Conservation (phyloP, 2,888 invertebrate species). For the Idaea biselata region DNA sequence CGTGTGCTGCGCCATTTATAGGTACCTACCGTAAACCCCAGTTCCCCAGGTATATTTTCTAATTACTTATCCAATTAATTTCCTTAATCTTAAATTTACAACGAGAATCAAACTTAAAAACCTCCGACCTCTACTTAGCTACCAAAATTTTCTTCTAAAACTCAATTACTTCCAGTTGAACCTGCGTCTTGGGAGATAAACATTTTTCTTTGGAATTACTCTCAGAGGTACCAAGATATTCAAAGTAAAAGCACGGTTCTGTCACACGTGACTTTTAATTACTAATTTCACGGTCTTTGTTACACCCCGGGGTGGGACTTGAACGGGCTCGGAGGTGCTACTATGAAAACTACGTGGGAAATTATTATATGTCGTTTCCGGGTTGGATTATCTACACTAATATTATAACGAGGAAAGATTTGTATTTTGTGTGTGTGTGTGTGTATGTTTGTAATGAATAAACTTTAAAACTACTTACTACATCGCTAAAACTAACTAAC, state of each 20-base stretch:
- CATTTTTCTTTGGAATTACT: slow-evolving; percentile 24
- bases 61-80: too few relatives aligned
- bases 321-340: slow-evolving; percentile 39
- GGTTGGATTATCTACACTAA: too few relatives aligned
- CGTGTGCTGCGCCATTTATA: too few relatives aligned
- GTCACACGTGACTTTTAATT: slow-evolving; percentile 70
- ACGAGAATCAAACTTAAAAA: neutral
- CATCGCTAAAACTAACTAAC: too few relatives aligned
- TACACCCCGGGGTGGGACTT: slow-evolving; percentile 55
- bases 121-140: neutral
- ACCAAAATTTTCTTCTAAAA: neutral
- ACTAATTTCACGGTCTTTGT: slow-evolving; percentile 72
- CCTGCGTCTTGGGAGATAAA: slow-evolving; percentile 8
- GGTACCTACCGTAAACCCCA: too few relatives aligned
- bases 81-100: neutral
- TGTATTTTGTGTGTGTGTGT: too few relatives aligned
- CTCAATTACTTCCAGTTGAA: slow-evolving; percentile 6
- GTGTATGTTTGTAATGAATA: too few relatives aligned
- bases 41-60: too few relatives aligned
- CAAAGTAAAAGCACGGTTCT: slow-evolving; percentile 40
- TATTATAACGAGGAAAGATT: too few relatives aligned
- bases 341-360: slow-evolving; percentile 17
- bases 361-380: neutral
- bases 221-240: slow-evolving; percentile 39
- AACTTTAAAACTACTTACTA: too few relatives aligned